These are phyloP conservation scores for Thryonomys swinderianus DNA, from an alignment of 2,113 vertebrate genomes.

Conservation along the genomic window DNA sequence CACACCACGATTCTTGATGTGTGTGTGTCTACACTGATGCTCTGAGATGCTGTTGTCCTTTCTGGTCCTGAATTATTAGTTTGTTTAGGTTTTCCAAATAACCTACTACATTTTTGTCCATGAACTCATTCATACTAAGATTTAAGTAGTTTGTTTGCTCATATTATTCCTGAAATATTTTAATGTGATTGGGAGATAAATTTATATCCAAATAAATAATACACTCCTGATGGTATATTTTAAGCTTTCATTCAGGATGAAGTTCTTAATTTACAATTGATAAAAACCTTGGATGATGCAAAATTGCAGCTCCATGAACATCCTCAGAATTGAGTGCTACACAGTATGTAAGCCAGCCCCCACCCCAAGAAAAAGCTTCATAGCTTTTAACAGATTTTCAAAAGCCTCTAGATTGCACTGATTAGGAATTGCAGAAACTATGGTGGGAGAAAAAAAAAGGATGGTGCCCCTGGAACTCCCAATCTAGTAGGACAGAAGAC, in stretches of 20 bases:
- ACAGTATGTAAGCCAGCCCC: not conserved
- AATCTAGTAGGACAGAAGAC: not conserved
- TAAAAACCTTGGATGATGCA: not conserved
- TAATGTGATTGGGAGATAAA: not conserved
- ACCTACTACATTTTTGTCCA: not conserved
- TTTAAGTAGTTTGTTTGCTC: not conserved
- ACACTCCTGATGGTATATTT: not conserved
- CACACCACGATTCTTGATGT: not conserved
- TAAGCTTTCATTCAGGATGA: not conserved
- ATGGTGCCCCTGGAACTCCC: not conserved
- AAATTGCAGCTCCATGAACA: not conserved
- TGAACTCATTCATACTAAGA: not conserved
- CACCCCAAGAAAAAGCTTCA: not conserved
- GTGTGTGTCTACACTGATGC: not conserved
- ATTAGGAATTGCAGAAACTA: not conserved
- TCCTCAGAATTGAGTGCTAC: not conserved
- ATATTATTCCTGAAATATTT: conserved; percentile 13
- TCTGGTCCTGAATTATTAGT: conserved; percentile 3
- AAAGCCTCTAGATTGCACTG: not conserved
- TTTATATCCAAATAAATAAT: conserved; percentile 19
- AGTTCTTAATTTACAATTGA: not conserved
- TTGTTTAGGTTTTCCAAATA: not conserved
- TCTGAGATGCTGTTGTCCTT: not conserved
- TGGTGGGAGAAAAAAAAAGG: not conserved
- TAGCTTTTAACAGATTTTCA: not conserved